These are phyloP conservation scores for Molorchus minor DNA, from an alignment of 2,888 invertebrate genomes.

Conservation along the genomic window DNA sequence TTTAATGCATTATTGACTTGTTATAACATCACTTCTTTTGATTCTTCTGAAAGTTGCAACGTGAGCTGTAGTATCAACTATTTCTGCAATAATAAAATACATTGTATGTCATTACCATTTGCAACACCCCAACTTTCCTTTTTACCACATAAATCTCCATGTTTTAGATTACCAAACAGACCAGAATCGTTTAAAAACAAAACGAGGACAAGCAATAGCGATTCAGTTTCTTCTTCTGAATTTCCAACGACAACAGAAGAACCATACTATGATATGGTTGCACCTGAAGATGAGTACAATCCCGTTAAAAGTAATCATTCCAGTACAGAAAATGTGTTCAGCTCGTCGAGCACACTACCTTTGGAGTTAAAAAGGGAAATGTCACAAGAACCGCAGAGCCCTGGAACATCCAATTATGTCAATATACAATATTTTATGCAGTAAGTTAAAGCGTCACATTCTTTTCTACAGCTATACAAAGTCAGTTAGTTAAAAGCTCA, in stretches of 20 bases:
- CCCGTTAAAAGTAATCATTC: conserved; percentile 65
- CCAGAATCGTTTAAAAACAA: conserved; percentile 51
- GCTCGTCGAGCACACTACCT: conserved; percentile 70
- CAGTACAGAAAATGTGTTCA: conserved; percentile 73
- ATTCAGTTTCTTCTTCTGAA: conserved; percentile 65
- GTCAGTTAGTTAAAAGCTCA: too few relatives aligned
- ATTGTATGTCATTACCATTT: too few relatives aligned
- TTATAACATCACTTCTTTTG: too few relatives aligned
- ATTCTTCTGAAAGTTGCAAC: too few relatives aligned
- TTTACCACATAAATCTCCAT: background rate
- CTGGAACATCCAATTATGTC: conserved; percentile 87
- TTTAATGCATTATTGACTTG: too few relatives aligned
- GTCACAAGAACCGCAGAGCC: conserved; percentile 76
- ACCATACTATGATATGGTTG: conserved; percentile 78
- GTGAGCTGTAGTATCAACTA: too few relatives aligned
- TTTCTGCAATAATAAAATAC: too few relatives aligned
- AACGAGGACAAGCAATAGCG: conserved; percentile 59
- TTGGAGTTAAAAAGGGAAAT: conserved; percentile 63
- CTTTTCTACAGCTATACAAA: too few relatives aligned
- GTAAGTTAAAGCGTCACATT: conserved; percentile 69
- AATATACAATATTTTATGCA: conserved; percentile 92
- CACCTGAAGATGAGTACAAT: conserved; percentile 65
- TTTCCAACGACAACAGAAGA: conserved; percentile 70
- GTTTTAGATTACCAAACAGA: conserved; percentile 42
- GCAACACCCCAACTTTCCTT: too few relatives aligned